Conservation (phyloP, 2,888 invertebrate species). For the Latrodectus hesperus region DNA sequence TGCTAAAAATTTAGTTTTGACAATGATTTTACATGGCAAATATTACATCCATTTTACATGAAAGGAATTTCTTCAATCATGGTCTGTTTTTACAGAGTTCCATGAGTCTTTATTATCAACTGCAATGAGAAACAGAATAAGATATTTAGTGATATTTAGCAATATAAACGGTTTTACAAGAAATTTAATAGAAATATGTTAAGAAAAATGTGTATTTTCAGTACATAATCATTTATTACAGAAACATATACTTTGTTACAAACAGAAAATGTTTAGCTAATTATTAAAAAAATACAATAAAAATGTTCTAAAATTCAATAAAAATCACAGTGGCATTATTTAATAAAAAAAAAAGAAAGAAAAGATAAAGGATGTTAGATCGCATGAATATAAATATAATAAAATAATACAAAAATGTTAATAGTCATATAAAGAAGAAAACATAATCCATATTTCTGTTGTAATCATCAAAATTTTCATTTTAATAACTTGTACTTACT, state of each 20-base stretch:
- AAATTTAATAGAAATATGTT: not conserved
- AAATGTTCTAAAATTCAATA: not conserved
- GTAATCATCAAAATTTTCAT: too few relatives aligned
- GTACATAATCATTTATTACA: not conserved
- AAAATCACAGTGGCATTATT: not conserved
- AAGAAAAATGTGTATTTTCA: not conserved
- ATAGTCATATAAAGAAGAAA: too few relatives aligned
- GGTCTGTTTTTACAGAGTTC: conserved; percentile 51
- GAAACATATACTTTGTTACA: not conserved
- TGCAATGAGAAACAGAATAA: conserved; percentile 33
- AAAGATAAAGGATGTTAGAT: too few relatives aligned
- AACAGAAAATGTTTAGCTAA: not conserved
- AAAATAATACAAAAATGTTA: too few relatives aligned
- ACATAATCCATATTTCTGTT: too few relatives aligned
- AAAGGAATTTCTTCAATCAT: conserved; percentile 36
- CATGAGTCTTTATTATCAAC: conserved; percentile 37
- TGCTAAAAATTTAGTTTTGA: not conserved
- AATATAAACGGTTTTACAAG: not conserved
- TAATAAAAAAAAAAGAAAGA: not conserved
- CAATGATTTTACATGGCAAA: not conserved
- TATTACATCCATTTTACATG: conserved; percentile 1
- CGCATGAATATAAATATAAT: too few relatives aligned
- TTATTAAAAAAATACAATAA: not conserved
- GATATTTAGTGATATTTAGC: conserved; percentile 11
- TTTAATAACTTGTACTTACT: too few relatives aligned